Percentiles rank a stretch among this genome's conserved stretches.
phyloP scores from a whole-genome alignment of 2,888 invertebrate genomes.

The Plagiodera versicolora region DNA sequence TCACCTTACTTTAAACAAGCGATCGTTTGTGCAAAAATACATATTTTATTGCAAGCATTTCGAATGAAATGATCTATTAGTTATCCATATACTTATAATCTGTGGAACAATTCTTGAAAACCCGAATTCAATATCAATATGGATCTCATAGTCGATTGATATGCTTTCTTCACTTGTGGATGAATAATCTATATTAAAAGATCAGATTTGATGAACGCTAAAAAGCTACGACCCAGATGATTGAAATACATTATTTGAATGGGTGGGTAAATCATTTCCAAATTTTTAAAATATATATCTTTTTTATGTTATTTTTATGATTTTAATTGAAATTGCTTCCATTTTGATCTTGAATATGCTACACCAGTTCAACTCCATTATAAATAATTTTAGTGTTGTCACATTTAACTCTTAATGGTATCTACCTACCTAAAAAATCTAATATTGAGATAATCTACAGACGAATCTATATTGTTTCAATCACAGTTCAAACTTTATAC shows the following conservation, averaged over 20 bases:
- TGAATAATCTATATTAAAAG: neutral
- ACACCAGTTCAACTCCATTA: neutral
- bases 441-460: slow-evolving; percentile 37
- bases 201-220: slow-evolving; percentile 5
- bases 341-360: slow-evolving; percentile 1
- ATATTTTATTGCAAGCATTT: slow-evolving; percentile 51
- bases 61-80: slow-evolving; percentile 24
- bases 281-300: slow-evolving; percentile 7
- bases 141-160: slow-evolving; percentile 20
- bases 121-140: slow-evolving; percentile 24
- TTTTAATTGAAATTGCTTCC: neutral
- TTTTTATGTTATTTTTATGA: too few species aligned
- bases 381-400: slow-evolving; percentile 1
- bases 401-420: slow-evolving; percentile 9
- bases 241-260: slow-evolving; percentile 6
- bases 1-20: slow-evolving; percentile 49
- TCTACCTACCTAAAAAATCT: slow-evolving; percentile 23
- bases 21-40: slow-evolving; percentile 54
- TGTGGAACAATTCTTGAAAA: slow-evolving; percentile 4
- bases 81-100: slow-evolving; percentile 21
- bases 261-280: neutral
- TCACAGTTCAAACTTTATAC: slow-evolving; percentile 48
- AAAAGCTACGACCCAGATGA: neutral
- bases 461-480: slow-evolving; percentile 43
- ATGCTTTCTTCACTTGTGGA: slow-evolving; percentile 13